These are phyloP conservation scores for Meloidogyne floridensis DNA, from an alignment of 1,140 invertebrate species.

Conservation along the genomic window DNA sequence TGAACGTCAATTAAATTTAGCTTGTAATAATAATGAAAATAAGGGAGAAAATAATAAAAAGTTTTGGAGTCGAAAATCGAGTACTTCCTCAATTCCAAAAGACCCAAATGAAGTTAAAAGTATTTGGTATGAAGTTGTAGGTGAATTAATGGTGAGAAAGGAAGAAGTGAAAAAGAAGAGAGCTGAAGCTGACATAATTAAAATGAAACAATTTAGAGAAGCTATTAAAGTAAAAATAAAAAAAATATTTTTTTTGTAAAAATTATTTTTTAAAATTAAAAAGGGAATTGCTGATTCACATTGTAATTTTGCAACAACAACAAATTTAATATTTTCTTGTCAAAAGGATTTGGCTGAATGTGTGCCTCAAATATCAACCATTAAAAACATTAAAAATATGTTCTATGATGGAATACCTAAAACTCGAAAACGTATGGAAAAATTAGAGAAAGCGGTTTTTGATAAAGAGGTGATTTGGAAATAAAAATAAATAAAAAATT, in stretches of 20 bases:
- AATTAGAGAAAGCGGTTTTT: slow-evolving; percentile 41
- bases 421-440: slow-evolving; percentile 43
- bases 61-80: background rate
- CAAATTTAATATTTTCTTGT: slow-evolving; percentile 46
- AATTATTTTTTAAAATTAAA: slow-evolving; percentile 26
- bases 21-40: slow-evolving; percentile 10
- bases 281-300: slow-evolving; percentile 50
- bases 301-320: slow-evolving; percentile 36
- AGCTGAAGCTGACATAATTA: slow-evolving; percentile 44
- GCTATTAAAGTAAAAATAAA: slow-evolving; percentile 41
- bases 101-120: background rate
- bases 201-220: slow-evolving; percentile 48
- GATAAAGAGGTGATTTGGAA: slow-evolving; percentile 17
- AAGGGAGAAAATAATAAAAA: background rate
- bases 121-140: background rate
- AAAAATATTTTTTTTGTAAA: slow-evolving; percentile 10
- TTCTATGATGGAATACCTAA: slow-evolving; percentile 48
- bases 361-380: slow-evolving; percentile 45
- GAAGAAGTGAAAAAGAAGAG: slow-evolving; percentile 7
- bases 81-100: background rate
- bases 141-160: background rate
- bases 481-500: background rate
- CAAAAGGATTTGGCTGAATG: slow-evolving; percentile 54
- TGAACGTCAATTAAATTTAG: slow-evolving; percentile 2
- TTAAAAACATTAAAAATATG: slow-evolving; percentile 47